These are phyloP conservation scores for Microctenopoma stevenorrisi DNA, from an alignment of 2,797 vertebrate genomes.

Conservation along the genomic window DNA sequence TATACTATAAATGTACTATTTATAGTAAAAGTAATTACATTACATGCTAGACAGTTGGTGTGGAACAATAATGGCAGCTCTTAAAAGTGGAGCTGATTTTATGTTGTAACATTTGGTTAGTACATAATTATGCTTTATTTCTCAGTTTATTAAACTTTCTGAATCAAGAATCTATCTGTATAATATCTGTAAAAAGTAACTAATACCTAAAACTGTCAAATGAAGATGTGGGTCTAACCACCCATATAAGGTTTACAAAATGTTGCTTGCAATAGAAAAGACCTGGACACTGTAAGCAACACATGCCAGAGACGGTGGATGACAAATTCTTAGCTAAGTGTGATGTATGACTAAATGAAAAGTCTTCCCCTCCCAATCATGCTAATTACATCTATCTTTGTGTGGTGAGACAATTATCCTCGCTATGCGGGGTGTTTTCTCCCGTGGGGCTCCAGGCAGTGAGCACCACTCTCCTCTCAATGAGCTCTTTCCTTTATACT, in stretches of 20 bases:
- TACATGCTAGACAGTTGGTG: too few species aligned
- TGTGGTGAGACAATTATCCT: constrained; percentile 43
- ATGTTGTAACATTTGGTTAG: too few species aligned
- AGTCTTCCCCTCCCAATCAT: constrained; percentile 30
- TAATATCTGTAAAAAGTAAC: too few species aligned
- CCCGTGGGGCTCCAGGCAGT: constrained; percentile 17
- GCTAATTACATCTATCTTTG: constrained; percentile 44
- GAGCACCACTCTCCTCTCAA: constrained; percentile 20
- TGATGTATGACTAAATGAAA: constrained; percentile 45
- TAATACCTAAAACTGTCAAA: too few species aligned
- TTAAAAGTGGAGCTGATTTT: too few species aligned
- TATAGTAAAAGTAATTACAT: too few species aligned
- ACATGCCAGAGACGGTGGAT: constrained; percentile 32
- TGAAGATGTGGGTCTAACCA: not conserved
- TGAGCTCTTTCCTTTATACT: constrained; percentile 15
- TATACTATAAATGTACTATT: too few species aligned
- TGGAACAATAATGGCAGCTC: too few species aligned
- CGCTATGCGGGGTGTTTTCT: constrained; percentile 38
- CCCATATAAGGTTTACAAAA: constrained; percentile 36
- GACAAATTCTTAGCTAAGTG: constrained; percentile 42
- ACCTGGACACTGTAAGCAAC: constrained; percentile 34
- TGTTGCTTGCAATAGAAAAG: constrained; percentile 29
- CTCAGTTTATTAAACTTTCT: too few species aligned
- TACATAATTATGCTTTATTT: too few species aligned
- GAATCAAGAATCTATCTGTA: too few species aligned